These are phyloP conservation scores for Kryptolebias marmoratus DNA, from an alignment of 2,113 vertebrate genomes.

Conservation along the genomic window DNA sequence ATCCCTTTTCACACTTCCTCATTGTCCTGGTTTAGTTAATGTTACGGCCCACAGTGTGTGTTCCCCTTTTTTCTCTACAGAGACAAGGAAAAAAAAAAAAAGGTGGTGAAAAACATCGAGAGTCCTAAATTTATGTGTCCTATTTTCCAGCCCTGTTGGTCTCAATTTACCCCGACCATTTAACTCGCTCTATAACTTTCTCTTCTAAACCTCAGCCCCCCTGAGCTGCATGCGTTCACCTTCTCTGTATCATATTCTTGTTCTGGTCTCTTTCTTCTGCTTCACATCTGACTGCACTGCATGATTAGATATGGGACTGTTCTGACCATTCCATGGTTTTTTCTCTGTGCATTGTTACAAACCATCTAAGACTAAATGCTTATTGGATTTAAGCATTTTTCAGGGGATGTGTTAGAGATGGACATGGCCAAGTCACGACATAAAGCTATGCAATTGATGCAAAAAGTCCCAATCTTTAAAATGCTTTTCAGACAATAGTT, in stretches of 20 bases:
- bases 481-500: background rate
- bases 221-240: constrained; percentile 19
- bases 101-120: constrained; percentile 51
- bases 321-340: background rate
- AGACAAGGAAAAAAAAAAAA: constrained; percentile 25
- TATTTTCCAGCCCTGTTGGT: constrained; percentile 75
- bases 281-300: background rate
- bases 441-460: too few relatives aligned
- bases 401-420: too few relatives aligned
- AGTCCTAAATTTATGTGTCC: constrained; percentile 80
- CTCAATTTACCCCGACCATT: constrained; percentile 74
- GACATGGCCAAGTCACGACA: too few relatives aligned
- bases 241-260: constrained; percentile 4
- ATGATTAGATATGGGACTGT: background rate
- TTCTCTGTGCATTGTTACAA: background rate
- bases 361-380: background rate
- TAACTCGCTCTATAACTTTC: constrained; percentile 70
- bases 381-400: background rate
- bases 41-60: constrained; percentile 64
- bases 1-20: constrained; percentile 33
- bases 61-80: constrained; percentile 43
- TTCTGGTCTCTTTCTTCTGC: background rate
- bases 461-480: background rate
- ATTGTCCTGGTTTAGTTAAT: constrained; percentile 78
- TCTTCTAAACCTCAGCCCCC: constrained; percentile 14